phyloP scores from a whole-genome alignment of 2,113 vertebrate species.

The Labrus mixtus region DNA sequence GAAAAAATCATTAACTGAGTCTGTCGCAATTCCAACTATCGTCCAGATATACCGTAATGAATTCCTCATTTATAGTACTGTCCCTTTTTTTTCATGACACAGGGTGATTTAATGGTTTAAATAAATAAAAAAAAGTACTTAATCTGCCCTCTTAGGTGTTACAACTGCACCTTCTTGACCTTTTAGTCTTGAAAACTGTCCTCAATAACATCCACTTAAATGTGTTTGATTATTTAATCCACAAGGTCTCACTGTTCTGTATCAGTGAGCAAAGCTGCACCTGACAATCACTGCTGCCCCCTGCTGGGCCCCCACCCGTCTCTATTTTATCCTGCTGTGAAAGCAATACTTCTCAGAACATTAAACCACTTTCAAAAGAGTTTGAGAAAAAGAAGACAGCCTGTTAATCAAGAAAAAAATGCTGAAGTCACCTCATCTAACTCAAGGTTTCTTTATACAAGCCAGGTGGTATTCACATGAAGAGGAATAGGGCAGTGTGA shows the following conservation, averaged over 20 bases:
- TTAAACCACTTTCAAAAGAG: background rate
- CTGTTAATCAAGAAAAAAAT: conserved; percentile 37
- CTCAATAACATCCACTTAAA: background rate
- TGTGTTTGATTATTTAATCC: conserved; percentile 31
- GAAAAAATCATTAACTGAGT: too few relatives aligned
- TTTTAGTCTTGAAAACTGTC: conserved; percentile 2
- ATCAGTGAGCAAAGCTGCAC: conserved; percentile 28
- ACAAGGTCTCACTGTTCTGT: conserved; percentile 21
- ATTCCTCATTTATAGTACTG: too few relatives aligned
- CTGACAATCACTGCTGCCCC: conserved; percentile 79
- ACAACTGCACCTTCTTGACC: background rate
- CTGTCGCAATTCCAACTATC: too few relatives aligned
- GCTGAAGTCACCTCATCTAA: conserved; percentile 16
- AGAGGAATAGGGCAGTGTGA: background rate
- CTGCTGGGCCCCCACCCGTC: conserved; percentile 69
- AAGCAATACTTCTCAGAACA: conserved; percentile 2
- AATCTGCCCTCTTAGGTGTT: background rate
- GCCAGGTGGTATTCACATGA: conserved; percentile 36
- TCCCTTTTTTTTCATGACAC: too few relatives aligned
- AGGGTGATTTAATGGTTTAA: too few relatives aligned
- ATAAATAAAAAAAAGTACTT: too few relatives aligned
- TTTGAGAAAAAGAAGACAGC: conserved; percentile 12
- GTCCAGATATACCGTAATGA: too few relatives aligned
- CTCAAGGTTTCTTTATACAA: conserved; percentile 19
- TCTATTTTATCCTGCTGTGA: background rate